Conservation (phyloP, 2,113 vertebrate genomes). For the Xiphophorus hellerii region DNA sequence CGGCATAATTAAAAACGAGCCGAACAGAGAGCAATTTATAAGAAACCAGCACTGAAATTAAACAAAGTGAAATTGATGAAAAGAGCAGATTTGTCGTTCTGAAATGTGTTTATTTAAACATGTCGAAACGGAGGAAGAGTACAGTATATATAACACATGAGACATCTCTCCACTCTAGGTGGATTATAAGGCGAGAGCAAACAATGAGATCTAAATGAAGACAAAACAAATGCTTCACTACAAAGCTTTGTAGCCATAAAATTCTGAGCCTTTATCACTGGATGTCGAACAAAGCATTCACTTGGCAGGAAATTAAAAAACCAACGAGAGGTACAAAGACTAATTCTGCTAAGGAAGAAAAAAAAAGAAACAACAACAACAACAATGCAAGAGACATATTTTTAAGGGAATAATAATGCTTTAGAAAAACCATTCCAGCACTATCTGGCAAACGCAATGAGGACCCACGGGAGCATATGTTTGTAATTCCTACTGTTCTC, state of each 20-base stretch:
- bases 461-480: constrained; percentile 79
- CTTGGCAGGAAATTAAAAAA: constrained; percentile 81
- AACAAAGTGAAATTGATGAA: constrained; percentile 66
- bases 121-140: constrained; percentile 35
- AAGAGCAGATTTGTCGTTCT: constrained; percentile 57
- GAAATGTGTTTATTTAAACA: constrained; percentile 56
- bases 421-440: constrained; percentile 80
- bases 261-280: constrained; percentile 78
- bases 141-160: constrained; percentile 57
- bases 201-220: constrained; percentile 79
- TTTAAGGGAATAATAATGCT: constrained; percentile 80
- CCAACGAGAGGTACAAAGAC: constrained; percentile 80
- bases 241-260: constrained; percentile 78
- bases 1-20: constrained; percentile 66
- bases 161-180: constrained; percentile 54
- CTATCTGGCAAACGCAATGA: constrained; percentile 75
- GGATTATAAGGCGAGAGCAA: constrained; percentile 64
- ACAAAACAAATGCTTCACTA: constrained; percentile 78
- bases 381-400: constrained; percentile 81
- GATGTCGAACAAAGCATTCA: constrained; percentile 82
- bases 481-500: constrained; percentile 81
- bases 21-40: constrained; percentile 41
- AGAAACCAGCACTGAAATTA: constrained; percentile 64
- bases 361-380: constrained; percentile 73
- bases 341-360: constrained; percentile 74